Conservation (phyloP, 1,140 invertebrate genomes). For the Drosophila arizonae region DNA sequence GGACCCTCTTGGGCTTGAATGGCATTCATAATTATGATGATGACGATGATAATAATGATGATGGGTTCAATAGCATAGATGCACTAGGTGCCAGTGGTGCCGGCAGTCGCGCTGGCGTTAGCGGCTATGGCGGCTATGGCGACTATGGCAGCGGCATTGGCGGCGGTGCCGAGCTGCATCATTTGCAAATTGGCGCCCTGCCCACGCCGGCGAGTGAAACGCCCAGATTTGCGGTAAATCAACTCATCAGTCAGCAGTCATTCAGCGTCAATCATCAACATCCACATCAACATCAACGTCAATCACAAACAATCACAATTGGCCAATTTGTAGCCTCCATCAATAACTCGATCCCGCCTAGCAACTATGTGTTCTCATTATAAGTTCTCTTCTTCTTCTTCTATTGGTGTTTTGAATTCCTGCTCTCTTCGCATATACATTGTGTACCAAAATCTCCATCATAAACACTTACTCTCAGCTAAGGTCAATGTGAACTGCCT, state of each 20-base stretch:
- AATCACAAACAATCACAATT: slow-evolving; percentile 30
- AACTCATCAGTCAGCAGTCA: slow-evolving; percentile 63
- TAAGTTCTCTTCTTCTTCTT: neutral
- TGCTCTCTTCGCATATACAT: neutral
- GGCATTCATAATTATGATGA: slow-evolving; percentile 70
- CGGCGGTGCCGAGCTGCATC: slow-evolving; percentile 62
- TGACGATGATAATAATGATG: slow-evolving; percentile 58
- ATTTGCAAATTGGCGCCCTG: slow-evolving; percentile 82
- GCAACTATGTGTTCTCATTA: neutral
- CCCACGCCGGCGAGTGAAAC: slow-evolving; percentile 83
- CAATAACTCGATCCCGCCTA: neutral
- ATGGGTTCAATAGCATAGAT: slow-evolving; percentile 82
- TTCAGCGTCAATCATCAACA: slow-evolving; percentile 44
- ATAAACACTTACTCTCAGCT: neutral
- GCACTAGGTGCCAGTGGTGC: slow-evolving; percentile 43
- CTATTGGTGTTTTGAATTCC: slow-evolving; percentile 3
- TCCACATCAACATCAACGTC: slow-evolving; percentile 20
- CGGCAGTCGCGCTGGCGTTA: slow-evolving; percentile 17
- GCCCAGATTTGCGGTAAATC: slow-evolving; percentile 83
- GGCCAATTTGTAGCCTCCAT: neutral
- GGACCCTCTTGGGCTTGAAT: slow-evolving; percentile 82
- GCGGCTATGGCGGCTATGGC: neutral
- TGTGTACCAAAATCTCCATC: neutral
- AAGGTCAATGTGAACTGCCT: neutral
- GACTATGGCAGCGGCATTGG: slow-evolving; percentile 31